phyloP scores from a whole-genome alignment of 2,797 vertebrate genomes.

The Thamnophis elegans region DNA sequence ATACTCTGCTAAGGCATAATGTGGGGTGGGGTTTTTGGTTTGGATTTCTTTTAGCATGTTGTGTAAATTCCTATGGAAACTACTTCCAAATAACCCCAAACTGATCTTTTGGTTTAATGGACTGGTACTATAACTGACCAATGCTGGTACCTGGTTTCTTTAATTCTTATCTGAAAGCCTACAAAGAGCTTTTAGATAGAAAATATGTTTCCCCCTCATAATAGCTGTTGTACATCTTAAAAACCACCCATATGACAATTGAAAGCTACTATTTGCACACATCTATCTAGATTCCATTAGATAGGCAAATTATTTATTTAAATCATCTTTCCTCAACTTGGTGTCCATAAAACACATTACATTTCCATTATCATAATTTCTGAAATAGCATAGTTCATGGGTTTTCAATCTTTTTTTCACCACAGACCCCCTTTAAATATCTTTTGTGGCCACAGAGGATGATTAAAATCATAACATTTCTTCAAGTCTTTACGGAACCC shows the following conservation, averaged over 20 bases:
- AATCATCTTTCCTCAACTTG: neutral
- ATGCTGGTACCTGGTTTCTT: neutral
- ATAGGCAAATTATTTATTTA: neutral
- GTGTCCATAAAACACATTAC: neutral
- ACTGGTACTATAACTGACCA: neutral
- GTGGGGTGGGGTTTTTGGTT: neutral
- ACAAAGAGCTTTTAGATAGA: neutral
- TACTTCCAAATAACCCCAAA: neutral
- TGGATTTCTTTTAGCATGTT: neutral
- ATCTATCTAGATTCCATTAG: neutral
- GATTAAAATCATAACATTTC: neutral
- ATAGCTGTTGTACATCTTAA: neutral
- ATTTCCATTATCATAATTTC: neutral
- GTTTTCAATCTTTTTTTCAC: neutral
- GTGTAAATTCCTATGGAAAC: neutral
- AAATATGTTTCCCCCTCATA: neutral
- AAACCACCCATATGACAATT: neutral
- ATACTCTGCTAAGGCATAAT: neutral
- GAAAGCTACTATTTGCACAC: too few relatives aligned
- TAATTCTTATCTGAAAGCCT: neutral
- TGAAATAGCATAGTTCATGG: neutral
- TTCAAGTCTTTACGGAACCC: neutral
- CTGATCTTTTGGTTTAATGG: neutral
- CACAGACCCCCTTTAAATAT: neutral
- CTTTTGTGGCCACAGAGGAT: neutral